Evolutionary conservation across 2,888 invertebrate genomes (phyloP).

Genomic region (Trachelus troglodyta): DNA sequence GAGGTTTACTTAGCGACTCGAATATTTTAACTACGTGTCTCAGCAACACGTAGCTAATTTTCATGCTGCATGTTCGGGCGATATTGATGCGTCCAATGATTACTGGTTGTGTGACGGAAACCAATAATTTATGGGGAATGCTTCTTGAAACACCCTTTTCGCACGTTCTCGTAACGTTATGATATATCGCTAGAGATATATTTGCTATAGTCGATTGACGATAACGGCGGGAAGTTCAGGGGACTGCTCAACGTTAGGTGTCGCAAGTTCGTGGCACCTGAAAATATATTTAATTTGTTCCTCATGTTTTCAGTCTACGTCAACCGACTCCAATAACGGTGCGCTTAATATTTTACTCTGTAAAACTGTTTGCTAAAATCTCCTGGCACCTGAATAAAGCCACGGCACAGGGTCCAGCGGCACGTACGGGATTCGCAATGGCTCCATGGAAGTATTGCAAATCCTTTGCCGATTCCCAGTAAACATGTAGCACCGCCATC

Average conservation of each 20-base stretch:
- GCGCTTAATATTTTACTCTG: background rate
- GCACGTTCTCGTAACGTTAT: background rate
- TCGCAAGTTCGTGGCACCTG: background rate
- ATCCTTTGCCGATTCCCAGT: background rate
- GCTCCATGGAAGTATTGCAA: background rate
- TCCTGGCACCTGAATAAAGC: conserved; percentile 28
- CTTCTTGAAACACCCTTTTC: no score
- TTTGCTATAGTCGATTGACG: background rate
- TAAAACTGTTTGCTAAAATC: conserved; percentile 28
- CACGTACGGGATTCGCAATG: background rate
- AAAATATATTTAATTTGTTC: background rate
- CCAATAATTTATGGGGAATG: background rate
- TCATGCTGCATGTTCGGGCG: background rate
- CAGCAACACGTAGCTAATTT: background rate
- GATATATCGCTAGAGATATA: background rate
- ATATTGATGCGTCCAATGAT: background rate
- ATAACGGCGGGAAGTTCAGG: background rate
- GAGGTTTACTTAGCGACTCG: background rate
- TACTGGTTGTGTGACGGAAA: background rate
- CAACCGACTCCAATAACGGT: background rate
- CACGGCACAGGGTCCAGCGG: background rate
- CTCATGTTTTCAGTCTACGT: background rate
- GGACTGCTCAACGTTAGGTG: background rate
- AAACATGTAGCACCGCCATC: background rate
- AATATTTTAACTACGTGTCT: background rate